Base-by-base conservation (phyloP, 2,888 invertebrate genomes). In the Drosophila tanythrix region DNA sequence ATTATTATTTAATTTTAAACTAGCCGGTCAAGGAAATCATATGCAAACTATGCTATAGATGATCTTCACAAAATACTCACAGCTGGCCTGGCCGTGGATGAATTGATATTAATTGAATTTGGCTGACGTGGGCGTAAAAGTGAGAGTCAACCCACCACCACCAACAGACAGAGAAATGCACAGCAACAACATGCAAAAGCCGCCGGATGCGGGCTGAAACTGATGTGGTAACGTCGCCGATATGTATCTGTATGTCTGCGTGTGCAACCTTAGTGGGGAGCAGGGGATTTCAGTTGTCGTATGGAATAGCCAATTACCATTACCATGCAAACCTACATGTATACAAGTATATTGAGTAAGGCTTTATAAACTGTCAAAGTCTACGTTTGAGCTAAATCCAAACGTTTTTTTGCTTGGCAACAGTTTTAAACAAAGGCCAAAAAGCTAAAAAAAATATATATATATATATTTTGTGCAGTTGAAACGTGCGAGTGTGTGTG, bases 331-430 rank as follows among this genome's bases (percentile, higher is more conserved):
- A 36, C 25, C 8, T 4, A 46, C 15, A 25, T 27, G 21, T 5
- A 21, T 50, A 21, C 21, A 21, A 21, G 21, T 21, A 53, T 58
- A 58, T 74, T 78, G 74, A 69, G 74, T 62, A 74, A 69, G 65
- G 74, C 61, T 72, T 21, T 56, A 50, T 33, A 38, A 38, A 25
- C 5, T 33, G 64, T 59, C 53, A 35, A 36, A 50, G 52, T 71
- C 64, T 58, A 50, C 13, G 52, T 13, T 59, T 48, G 25, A 48
- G 46, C 53, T 57, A 63, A 70, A 66, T n/a, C 18, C 77, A 40
- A 70, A 77, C 60, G 50, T 53, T 25, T 52, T 43, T 64, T 75
- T 35, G 69, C 89, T 57, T 86, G 60, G 74, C 87, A 84, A 84
- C 86, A 83, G 70, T 68, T 38, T 56, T 21, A 65, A 70, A 61